Base-by-base conservation (phyloP, 2,888 invertebrate genomes). In the Callyntrura sp. region DNA sequence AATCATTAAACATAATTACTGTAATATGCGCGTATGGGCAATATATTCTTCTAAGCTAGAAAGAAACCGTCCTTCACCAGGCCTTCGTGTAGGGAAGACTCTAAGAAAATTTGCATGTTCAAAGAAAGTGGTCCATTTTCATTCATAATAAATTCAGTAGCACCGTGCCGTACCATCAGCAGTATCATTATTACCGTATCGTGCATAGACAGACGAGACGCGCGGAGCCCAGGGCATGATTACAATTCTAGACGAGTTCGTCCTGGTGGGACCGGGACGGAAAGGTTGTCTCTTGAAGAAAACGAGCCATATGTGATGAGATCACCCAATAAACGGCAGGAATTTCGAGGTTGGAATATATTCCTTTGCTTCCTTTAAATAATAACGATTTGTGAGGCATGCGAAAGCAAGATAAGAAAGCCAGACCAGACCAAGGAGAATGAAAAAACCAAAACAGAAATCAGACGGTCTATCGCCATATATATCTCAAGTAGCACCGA, bases 121-220 rank as follows among this genome's bases (percentile, higher is more conserved):
- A 79, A 4, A 35, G 35, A 35, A 35, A 35, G 35, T 6, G 2
- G 79, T 81, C 28, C 25, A 20, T 17, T 81, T 86, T 65, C 85
- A 86, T 86, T 86, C 65, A 86, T 79, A 86, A 86, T 86, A 78
- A 51, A 86, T 48, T 23, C 2, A 57, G 43, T 25, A 17, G 62
- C 48, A 25, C 28, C 43, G 20, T 43, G 23, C 65, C 65, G 14
- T 70, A 70, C 17, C 35, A 45, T n/a, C 70, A 70, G 6, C 35
- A 70, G 6, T 14, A 35, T 43, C 60, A 60, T n/a, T 17, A 60
- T 70, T 68, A 14, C 28, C 35, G 28, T 60, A 25, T 11, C n/a
- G 3, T 35, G n/a, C 20, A 68, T n/a, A 35, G n/a, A n/a, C 35
- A 45, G 45, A 17, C 70, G 35, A 35, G 35, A 35, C 28, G 5